Percentiles rank a stretch among this genome's conserved stretches.
Conservation (phyloP, 2,888 invertebrate genomes). For the Carabus problematicus region DNA sequence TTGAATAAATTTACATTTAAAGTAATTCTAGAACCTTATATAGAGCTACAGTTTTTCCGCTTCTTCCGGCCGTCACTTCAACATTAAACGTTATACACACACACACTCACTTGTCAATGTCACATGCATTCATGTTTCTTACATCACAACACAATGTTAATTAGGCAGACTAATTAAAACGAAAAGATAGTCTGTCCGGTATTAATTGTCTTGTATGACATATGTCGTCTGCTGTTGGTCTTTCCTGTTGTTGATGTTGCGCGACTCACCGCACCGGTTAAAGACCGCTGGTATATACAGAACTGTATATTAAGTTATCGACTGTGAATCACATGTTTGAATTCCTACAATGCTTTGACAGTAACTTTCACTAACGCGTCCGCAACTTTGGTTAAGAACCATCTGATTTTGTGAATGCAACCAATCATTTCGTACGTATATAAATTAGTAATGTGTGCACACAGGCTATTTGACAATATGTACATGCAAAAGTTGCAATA, state of each 20-base stretch:
- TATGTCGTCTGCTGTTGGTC: not conserved
- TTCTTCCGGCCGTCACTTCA: too few species aligned
- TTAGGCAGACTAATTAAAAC: slow-evolving; percentile 4
- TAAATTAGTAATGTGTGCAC: too few species aligned
- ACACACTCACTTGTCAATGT: slow-evolving; percentile 3
- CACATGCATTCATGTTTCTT: slow-evolving; percentile 7
- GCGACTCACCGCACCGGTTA: not conserved
- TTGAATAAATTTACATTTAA: not conserved
- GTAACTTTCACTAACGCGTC: slow-evolving; percentile 4
- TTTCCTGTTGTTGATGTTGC: not conserved
- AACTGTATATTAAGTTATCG: not conserved
- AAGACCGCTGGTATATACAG: not conserved
- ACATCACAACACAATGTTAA: slow-evolving; percentile 2
- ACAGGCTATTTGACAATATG: not conserved
- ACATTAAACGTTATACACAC: too few species aligned
- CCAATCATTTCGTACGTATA: too few species aligned
- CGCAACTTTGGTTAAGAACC: not conserved
- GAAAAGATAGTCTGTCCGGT: not conserved
- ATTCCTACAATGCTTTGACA: not conserved
- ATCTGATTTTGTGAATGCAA: too few species aligned
- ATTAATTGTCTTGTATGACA: not conserved
- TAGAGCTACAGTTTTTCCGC: not conserved
- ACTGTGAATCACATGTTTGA: not conserved
- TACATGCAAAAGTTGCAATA: not conserved
- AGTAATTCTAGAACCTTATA: too few species aligned